Percentiles rank a stretch among this genome's conserved stretches.
phyloP scores from a whole-genome alignment of 2,113 vertebrate genomes.

The Aptenodytes patagonicus region DNA sequence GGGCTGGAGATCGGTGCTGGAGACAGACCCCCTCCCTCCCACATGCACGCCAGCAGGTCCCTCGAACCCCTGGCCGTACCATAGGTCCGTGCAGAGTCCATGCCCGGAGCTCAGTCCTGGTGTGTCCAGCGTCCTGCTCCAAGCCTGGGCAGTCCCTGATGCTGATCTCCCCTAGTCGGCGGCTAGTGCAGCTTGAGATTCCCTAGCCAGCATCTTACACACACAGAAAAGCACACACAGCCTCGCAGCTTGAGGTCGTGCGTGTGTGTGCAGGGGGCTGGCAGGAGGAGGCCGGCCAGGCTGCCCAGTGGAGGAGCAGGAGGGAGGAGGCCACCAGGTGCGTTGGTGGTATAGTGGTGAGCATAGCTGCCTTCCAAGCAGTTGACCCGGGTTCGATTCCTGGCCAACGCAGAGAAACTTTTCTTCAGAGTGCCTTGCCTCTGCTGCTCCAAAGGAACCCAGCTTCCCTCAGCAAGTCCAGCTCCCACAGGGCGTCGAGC shows the following conservation, averaged over 20 bases:
- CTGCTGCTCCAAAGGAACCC: too few species aligned
- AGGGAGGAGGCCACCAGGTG: accelerated
- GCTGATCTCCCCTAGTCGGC: not conserved
- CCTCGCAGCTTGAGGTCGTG: not conserved
- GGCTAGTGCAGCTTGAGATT: too few species aligned
- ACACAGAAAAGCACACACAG: too few species aligned
- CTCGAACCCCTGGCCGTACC: too few species aligned
- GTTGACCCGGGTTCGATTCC: conserved; percentile 63
- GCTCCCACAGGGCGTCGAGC: too few species aligned
- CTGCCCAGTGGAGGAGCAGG: too few species aligned
- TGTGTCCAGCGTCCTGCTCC: not conserved
- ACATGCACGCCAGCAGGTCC: not conserved
- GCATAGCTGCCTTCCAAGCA: conserved; percentile 82
- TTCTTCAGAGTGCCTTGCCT: too few species aligned
- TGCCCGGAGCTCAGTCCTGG: not conserved
- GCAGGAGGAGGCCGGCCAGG: accelerated
- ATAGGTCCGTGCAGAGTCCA: not conserved
- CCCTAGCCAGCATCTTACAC: too few species aligned
- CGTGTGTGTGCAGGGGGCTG: too few species aligned
- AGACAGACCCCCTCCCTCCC: too few species aligned
- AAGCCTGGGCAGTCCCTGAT: not conserved
- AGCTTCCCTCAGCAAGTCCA: too few species aligned
- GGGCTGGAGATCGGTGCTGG: not conserved
- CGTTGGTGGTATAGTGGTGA: conserved; percentile 81
- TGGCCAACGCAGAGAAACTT: not conserved